phyloP scores from a whole-genome alignment of 1,140 invertebrate species.

The Drosophila murphyi region DNA sequence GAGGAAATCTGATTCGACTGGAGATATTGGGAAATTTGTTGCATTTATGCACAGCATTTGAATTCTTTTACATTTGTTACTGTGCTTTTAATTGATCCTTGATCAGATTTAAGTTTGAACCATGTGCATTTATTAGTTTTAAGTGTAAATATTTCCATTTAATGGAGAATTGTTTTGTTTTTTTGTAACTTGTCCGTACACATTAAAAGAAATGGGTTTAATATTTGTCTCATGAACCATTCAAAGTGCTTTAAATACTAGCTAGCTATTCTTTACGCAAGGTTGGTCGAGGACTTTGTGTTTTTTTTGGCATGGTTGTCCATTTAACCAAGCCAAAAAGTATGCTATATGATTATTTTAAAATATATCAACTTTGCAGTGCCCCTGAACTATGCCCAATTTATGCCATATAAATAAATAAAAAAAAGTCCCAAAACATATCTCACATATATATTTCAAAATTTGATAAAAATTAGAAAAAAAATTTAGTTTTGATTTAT shows the following conservation, averaged over 20 bases:
- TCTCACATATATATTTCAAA: slow-evolving; percentile 11
- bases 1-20: neutral
- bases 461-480: slow-evolving; percentile 41
- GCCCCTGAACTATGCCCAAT: too few species aligned
- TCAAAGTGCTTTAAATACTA: too few species aligned
- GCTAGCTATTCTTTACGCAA: too few species aligned
- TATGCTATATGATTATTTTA: too few species aligned
- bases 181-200: slow-evolving; percentile 29
- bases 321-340: too few species aligned
- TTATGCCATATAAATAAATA: too few species aligned
- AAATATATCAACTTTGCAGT: too few species aligned
- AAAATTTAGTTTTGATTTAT: slow-evolving; percentile 45
- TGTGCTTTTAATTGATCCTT: slow-evolving; percentile 20
- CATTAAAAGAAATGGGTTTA: slow-evolving; percentile 44
- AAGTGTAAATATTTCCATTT: slow-evolving; percentile 58
- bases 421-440: neutral
- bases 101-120: slow-evolving; percentile 31
- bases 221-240: neutral
- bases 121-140: slow-evolving; percentile 74
- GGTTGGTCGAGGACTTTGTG: too few species aligned
- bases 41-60: slow-evolving; percentile 63
- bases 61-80: slow-evolving; percentile 21
- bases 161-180: slow-evolving; percentile 52
- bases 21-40: slow-evolving; percentile 57
- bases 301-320: too few species aligned